phyloP scores from a whole-genome alignment of 2,888 invertebrate genomes.

The Camptogramma bilineatum region DNA sequence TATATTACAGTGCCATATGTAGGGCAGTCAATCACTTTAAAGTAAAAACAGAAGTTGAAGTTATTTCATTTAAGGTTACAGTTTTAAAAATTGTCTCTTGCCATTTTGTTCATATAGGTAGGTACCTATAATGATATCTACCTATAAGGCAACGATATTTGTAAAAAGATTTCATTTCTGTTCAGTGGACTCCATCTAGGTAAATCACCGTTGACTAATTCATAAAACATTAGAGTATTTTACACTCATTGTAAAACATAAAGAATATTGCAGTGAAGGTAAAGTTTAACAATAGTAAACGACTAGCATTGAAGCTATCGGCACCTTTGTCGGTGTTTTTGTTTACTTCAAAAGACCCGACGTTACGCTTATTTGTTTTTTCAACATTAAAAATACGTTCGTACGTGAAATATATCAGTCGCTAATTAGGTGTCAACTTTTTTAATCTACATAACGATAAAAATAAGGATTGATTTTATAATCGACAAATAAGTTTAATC shows the following conservation, averaged over 20 bases:
- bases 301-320: conserved; percentile 51
- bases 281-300: conserved; percentile 58
- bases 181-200: background rate
- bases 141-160: too few species aligned
- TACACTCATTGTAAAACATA: conserved; percentile 25
- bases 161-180: too few species aligned
- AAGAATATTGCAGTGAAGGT: conserved; percentile 48
- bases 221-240: background rate
- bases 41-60: background rate
- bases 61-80: background rate
- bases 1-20: conserved; percentile 14
- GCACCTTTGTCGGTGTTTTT: conserved; percentile 76
- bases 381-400: conserved; percentile 69
- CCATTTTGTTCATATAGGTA: too few species aligned
- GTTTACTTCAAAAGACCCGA: conserved; percentile 72
- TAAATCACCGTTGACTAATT: background rate
- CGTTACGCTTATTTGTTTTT: conserved; percentile 66
- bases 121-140: too few species aligned
- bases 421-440: too few species aligned
- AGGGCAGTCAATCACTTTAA: conserved; percentile 7
- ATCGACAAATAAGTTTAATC: too few species aligned
- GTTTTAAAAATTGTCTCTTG: too few species aligned
- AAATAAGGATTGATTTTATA: too few species aligned
- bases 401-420: conserved; percentile 54
- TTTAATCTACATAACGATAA: too few species aligned